A percentile compares a stretch with the other conserved stretches of the same genome.
These are phyloP conservation scores for Mesocricetus auratus DNA, from an alignment of 2,113 vertebrate species.

Conservation along the genomic window DNA sequence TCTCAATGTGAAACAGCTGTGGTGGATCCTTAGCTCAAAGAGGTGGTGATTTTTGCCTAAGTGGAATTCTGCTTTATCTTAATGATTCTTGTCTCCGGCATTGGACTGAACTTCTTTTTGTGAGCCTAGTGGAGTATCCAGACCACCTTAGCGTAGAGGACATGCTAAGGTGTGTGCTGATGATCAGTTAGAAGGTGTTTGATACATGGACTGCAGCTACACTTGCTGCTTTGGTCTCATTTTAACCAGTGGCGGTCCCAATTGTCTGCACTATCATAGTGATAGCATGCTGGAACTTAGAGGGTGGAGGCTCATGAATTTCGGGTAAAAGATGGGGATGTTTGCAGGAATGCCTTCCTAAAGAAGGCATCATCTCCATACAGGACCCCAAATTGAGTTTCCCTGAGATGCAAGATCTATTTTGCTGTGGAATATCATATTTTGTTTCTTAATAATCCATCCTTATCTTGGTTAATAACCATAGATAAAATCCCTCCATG, in stretches of 20 bases:
- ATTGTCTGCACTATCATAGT: background rate
- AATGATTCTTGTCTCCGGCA: background rate
- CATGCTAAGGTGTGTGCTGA: too few relatives aligned
- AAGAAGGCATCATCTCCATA: background rate
- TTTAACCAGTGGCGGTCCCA: too few relatives aligned
- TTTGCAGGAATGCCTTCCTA: background rate
- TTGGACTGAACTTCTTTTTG: background rate
- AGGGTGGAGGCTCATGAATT: background rate
- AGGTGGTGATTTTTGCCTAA: background rate
- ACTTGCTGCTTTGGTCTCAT: accelerated
- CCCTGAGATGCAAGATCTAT: background rate
- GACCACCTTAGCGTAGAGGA: background rate
- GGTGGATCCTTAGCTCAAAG: background rate
- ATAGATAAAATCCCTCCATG: conserved; percentile 66
- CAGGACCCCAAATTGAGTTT: background rate
- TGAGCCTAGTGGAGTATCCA: background rate
- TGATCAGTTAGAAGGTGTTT: accelerated
- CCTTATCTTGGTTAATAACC: conserved; percentile 69
- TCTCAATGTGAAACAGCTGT: background rate
- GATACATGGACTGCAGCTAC: too few relatives aligned
- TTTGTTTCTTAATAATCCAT: conserved; percentile 70
- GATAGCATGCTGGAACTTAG: background rate
- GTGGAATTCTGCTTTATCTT: background rate
- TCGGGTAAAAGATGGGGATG: accelerated
- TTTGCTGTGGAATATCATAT: background rate